A percentile compares a stretch with the other conserved stretches of the same genome.
phyloP scores from a whole-genome alignment of 2,113 vertebrate species.

The Cephalopterus ornatus region DNA sequence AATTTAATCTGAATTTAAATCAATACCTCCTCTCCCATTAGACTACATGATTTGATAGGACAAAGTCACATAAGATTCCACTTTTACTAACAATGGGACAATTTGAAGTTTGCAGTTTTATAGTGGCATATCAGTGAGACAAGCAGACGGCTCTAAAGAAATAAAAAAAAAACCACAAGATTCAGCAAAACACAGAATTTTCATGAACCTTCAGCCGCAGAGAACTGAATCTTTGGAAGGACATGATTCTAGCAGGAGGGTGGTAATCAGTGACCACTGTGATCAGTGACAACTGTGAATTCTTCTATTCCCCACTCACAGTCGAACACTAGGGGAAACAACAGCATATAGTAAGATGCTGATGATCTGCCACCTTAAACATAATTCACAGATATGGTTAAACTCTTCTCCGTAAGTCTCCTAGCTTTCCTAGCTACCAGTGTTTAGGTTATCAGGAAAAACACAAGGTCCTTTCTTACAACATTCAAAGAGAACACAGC shows the following conservation, averaged over 20 bases:
- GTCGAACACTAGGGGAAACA: background rate
- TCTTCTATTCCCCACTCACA: accelerated
- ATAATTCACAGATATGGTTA: background rate
- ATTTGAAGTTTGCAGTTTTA: background rate
- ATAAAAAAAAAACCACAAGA: background rate
- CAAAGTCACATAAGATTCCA: background rate
- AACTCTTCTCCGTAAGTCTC: background rate
- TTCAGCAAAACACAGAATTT: background rate
- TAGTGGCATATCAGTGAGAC: too few species aligned
- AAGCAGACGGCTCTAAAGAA: background rate
- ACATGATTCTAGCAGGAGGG: background rate
- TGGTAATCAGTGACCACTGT: background rate
- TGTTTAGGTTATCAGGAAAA: background rate
- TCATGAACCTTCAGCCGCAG: background rate
- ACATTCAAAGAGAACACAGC: background rate
- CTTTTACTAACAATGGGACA: background rate
- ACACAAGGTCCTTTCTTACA: background rate
- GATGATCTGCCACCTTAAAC: background rate
- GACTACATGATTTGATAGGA: background rate
- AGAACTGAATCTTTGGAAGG: background rate
- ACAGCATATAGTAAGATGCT: background rate
- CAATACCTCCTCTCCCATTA: background rate
- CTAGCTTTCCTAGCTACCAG: background rate
- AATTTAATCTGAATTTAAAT: background rate
- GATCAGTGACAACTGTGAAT: background rate